Conservation (phyloP, 2,888 invertebrate species). For the Eupithecia vulgata region DNA sequence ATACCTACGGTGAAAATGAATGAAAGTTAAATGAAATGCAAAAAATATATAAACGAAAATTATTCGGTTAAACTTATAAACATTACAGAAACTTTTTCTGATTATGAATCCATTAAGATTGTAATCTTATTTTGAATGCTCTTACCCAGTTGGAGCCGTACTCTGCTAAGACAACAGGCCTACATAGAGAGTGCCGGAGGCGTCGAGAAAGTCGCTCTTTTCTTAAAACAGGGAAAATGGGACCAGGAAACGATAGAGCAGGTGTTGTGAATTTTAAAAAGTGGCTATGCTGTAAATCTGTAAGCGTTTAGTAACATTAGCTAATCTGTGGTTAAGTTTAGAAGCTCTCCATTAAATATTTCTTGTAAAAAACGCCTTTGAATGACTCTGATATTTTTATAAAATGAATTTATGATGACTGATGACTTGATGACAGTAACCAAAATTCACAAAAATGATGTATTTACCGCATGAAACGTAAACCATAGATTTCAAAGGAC, state of each 20-base stretch:
- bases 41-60: background rate
- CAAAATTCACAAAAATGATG: no score
- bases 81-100: conserved; percentile 7
- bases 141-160: conserved; percentile 25
- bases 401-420: no score
- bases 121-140: conserved; percentile 32
- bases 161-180: conserved; percentile 41
- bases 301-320: no score
- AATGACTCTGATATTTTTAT: no score
- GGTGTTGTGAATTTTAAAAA: background rate
- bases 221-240: conserved; percentile 49
- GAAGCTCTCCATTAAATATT: no score
- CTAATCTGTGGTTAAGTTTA: no score
- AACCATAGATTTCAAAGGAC: no score
- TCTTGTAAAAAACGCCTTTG: no score
- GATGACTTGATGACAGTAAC: no score
- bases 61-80: background rate
- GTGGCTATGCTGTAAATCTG: background rate
- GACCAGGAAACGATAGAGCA: conserved; percentile 35
- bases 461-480: no score
- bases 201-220: conserved; percentile 47
- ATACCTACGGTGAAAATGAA: no score
- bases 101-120: conserved; percentile 31
- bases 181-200: conserved; percentile 46
- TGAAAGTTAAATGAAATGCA: background rate